Conservation (phyloP, 2,113 vertebrate genomes). For the Pithys albifrons region DNA sequence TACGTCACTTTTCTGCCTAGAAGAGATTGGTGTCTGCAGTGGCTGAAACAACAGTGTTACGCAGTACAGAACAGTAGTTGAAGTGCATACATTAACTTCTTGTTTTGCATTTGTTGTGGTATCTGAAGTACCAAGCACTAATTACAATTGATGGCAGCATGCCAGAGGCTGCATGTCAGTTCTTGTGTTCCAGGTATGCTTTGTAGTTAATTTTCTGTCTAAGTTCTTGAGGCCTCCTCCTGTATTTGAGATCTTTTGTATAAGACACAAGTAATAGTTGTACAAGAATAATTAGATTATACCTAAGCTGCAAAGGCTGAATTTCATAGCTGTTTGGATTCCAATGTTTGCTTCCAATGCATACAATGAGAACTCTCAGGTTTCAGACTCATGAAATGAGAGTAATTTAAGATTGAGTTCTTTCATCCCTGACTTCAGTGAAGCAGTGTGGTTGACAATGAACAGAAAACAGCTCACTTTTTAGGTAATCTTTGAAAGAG, state of each 20-base stretch:
- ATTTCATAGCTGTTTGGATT: neutral
- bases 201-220: neutral
- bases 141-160: neutral
- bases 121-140: neutral
- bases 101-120: neutral
- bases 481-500: neutral
- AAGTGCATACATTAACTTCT: neutral
- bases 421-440: constrained; percentile 46
- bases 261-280: neutral
- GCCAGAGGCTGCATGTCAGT: neutral
- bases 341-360: neutral
- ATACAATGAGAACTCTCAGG: constrained; percentile 30
- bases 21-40: neutral
- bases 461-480: constrained; percentile 22
- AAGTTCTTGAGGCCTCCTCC: neutral
- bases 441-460: neutral
- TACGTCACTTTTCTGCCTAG: neutral
- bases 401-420: constrained; percentile 54
- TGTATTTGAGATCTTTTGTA: neutral
- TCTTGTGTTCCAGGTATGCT: neutral
- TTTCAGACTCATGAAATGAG: constrained; percentile 44
- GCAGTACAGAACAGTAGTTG: neutral
- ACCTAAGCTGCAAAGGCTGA: neutral
- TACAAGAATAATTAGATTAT: neutral
- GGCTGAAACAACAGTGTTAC: neutral